Evolutionary conservation across 2,797 vertebrate genomes (phyloP).

Genomic region (Sphenodon punctatus): DNA sequence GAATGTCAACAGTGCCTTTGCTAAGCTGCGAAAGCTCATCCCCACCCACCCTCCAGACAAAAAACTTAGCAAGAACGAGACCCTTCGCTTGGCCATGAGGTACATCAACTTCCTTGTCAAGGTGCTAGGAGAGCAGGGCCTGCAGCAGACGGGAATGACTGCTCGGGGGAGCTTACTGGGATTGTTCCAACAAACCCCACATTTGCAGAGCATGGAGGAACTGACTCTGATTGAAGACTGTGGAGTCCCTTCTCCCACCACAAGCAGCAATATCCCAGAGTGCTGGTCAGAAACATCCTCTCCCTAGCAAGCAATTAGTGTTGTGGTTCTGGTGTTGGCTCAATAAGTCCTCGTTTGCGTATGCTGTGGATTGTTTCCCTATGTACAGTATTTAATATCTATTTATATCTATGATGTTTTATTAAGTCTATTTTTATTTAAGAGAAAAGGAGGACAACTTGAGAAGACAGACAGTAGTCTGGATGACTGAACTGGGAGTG

Average conservation of each 20-base stretch:
- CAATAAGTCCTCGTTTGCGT: background rate
- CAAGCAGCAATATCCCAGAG: conserved; percentile 81
- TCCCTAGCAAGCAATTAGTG: background rate
- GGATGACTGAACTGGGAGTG: background rate
- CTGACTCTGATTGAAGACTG: conserved; percentile 81
- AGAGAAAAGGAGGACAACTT: background rate
- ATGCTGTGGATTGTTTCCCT: conserved; percentile 1
- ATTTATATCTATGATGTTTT: conserved; percentile 44
- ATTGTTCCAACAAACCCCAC: conserved; percentile 69
- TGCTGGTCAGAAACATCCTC: conserved; percentile 75
- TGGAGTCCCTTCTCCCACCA: conserved; percentile 81
- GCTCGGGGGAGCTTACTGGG: conserved; percentile 70
- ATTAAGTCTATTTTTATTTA: conserved; percentile 31
- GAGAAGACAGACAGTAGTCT: background rate
- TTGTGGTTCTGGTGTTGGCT: background rate
- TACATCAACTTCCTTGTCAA: conserved; percentile 97
- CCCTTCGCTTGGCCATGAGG: conserved; percentile 94
- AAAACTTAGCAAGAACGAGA: conserved; percentile 98
- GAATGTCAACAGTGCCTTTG: conserved; percentile 95
- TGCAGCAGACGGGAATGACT: conserved; percentile 73
- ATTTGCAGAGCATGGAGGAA: conserved; percentile 65
- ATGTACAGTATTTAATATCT: conserved; percentile 32
- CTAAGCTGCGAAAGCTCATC: conserved; percentile 94
- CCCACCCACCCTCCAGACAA: conserved; percentile 97
- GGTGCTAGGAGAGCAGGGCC: conserved; percentile 88